Conservation (phyloP, 2,113 vertebrate species). For the Perca fluviatilis region DNA sequence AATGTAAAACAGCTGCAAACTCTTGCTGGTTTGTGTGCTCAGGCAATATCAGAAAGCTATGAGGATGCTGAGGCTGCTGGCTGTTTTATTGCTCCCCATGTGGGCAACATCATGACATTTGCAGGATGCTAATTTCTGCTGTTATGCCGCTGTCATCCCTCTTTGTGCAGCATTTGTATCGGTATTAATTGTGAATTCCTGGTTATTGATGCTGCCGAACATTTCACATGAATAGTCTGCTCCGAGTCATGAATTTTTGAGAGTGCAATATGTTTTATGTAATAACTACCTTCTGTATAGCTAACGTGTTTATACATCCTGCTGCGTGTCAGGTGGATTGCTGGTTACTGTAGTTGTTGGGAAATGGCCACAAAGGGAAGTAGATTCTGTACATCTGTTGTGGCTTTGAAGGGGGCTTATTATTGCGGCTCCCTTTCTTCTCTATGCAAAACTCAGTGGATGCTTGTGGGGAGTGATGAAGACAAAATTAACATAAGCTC, state of each 20-base stretch:
- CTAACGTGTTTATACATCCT: not conserved
- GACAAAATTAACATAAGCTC: not conserved
- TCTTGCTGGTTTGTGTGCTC: slow-evolving; percentile 67
- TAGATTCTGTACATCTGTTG: not conserved
- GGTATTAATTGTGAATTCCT: slow-evolving; percentile 26
- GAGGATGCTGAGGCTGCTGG: slow-evolving; percentile 51
- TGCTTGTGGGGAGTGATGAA: not conserved
- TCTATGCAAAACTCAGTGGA: not conserved
- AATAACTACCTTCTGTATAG: slow-evolving; percentile 6
- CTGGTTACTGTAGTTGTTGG: not conserved
- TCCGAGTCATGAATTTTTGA: slow-evolving; percentile 23
- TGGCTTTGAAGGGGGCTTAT: not conserved
- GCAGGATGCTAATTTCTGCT: slow-evolving; percentile 65
- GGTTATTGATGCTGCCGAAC: slow-evolving; percentile 25
- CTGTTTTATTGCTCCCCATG: slow-evolving; percentile 72
- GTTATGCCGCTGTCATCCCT: slow-evolving; percentile 18
- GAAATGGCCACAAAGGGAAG: not conserved
- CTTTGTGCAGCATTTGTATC: slow-evolving; percentile 17
- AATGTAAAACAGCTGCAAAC: slow-evolving; percentile 68
- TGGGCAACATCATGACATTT: slow-evolving; percentile 59
- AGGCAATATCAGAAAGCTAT: slow-evolving; percentile 33
- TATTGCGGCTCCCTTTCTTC: not conserved
- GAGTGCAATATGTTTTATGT: slow-evolving; percentile 4
- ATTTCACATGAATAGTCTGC: not conserved
- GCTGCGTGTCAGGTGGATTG: slow-evolving; percentile 10